phyloP scores from a whole-genome alignment of 2,888 invertebrate genomes.

The Heliconius hortense region DNA sequence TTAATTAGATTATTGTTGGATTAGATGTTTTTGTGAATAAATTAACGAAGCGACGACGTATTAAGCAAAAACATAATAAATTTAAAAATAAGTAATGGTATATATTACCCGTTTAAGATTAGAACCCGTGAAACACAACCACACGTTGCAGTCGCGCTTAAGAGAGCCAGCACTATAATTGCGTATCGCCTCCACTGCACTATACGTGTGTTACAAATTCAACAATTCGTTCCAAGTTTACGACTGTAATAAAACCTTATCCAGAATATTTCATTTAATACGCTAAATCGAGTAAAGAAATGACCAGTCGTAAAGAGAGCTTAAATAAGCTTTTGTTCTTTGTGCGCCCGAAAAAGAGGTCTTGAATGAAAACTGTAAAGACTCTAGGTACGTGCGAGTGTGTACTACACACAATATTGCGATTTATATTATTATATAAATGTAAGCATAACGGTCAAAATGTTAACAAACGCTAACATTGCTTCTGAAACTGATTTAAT shows the following conservation, averaged over 20 bases:
- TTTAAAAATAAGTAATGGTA: no score
- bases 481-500: no score
- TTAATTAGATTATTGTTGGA: no score
- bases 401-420: background rate
- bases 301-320: conserved; percentile 26
- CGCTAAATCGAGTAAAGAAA: conserved; percentile 30
- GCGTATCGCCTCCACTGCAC: background rate
- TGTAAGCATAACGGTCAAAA: background rate
- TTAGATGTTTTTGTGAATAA: no score
- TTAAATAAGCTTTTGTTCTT: conserved; percentile 26
- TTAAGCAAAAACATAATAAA: no score
- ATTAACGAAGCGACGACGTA: no score
- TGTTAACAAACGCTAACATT: background rate
- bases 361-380: conserved; percentile 14
- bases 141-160: no score
- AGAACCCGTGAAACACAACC: no score
- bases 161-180: background rate
- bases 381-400: background rate
- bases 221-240: conserved; percentile 32
- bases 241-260: conserved; percentile 43
- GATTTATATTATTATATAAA: conserved; percentile 5
- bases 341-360: conserved; percentile 24
- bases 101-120: no score
- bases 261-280: conserved; percentile 43
- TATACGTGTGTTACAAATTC: conserved; percentile 18